These are phyloP conservation scores for Antennarius striatus DNA, from an alignment of 2,113 vertebrate genomes.

Conservation along the genomic window DNA sequence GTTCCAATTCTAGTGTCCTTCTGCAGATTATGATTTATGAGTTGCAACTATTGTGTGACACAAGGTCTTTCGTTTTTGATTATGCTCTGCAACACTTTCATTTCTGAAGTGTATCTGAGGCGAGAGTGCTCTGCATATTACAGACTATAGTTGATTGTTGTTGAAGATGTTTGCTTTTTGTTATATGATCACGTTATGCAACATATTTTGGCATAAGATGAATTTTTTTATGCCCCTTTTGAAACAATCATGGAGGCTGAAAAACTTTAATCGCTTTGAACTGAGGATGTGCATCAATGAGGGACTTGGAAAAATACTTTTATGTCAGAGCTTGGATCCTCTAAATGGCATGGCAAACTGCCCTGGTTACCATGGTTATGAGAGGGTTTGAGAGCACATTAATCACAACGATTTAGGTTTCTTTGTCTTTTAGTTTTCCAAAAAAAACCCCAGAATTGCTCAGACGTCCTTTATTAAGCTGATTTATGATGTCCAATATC, in stretches of 20 bases:
- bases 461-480: conserved; percentile 64
- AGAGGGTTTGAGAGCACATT: conserved; percentile 73
- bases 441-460: conserved; percentile 64
- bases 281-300: conserved; percentile 40
- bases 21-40: no score
- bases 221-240: not conserved
- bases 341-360: conserved; percentile 73
- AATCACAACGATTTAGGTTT: conserved; percentile 75
- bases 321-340: conserved; percentile 65
- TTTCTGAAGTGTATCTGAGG: not conserved
- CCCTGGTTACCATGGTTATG: conserved; percentile 78
- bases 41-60: no score
- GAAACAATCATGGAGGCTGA: not conserved
- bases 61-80: not conserved
- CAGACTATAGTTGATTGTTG: not conserved
- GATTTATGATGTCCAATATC: conserved; percentile 73
- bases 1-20: no score
- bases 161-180: conserved; percentile 11
- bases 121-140: not conserved
- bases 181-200: conserved; percentile 9
- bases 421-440: conserved; percentile 43
- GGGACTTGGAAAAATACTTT: conserved; percentile 61
- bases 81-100: conserved; percentile 2
- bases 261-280: conserved; percentile 14
- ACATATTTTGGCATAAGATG: conserved; percentile 1